Percentiles rank a stretch among this genome's conserved stretches.
These are phyloP conservation scores for Pygocentrus nattereri DNA, from an alignment of 2,797 vertebrate genomes.

Conservation along the genomic window DNA sequence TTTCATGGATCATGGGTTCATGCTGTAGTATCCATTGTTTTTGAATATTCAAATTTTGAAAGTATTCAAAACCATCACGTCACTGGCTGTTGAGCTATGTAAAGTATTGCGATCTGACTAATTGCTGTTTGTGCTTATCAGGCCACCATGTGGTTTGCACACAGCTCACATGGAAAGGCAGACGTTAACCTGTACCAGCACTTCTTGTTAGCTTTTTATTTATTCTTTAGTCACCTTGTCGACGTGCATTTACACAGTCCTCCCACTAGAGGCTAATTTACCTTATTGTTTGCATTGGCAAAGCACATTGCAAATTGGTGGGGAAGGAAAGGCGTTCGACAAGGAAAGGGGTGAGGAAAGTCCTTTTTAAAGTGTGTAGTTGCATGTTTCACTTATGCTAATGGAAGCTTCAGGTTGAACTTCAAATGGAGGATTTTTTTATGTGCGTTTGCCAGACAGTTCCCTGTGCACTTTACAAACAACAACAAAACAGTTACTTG, in stretches of 20 bases:
- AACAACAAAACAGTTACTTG: neutral
- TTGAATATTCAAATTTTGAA: constrained; percentile 45
- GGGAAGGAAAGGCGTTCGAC: no score
- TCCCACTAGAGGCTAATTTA: neutral
- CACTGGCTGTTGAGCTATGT: constrained; percentile 16
- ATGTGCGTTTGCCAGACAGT: constrained; percentile 32
- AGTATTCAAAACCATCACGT: constrained; percentile 22
- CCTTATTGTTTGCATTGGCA: constrained; percentile 24
- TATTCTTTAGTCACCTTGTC: neutral
- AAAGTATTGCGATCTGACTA: neutral
- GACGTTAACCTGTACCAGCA: constrained; percentile 38
- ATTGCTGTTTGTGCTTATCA: constrained; percentile 25
- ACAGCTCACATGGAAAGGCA: constrained; percentile 7
- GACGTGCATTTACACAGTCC: neutral
- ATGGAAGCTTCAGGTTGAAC: neutral
- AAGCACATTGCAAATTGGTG: constrained; percentile 15
- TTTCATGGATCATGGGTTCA: neutral
- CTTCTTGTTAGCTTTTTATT: constrained; percentile 19
- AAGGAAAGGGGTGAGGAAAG: no score
- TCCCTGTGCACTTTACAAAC: constrained; percentile 40
- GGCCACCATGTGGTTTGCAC: constrained; percentile 49
- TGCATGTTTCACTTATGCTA: constrained; percentile 1
- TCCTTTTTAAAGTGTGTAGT: constrained; percentile 24
- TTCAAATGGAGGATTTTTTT: neutral
- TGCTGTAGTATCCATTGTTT: constrained; percentile 11